Evolutionary conservation across 92 coral and sea anemone genomes (phyloP).

Genomic region (Montipora capitata): DNA sequence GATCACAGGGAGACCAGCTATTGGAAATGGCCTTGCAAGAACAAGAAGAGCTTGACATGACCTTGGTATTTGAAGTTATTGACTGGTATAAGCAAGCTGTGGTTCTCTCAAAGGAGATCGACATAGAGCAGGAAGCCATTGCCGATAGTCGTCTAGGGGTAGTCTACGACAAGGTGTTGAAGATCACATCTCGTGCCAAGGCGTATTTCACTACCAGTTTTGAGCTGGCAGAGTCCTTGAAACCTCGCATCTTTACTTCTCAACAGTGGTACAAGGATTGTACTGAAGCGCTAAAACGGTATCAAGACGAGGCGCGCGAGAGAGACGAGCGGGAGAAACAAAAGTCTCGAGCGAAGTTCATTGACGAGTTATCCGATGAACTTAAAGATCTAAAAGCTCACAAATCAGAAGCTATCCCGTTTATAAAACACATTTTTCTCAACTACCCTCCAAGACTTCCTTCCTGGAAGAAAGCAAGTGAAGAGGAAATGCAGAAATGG

Average conservation of each 20-base stretch:
- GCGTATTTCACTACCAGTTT: conserved; percentile 84
- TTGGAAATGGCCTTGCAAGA: conserved; percentile 69
- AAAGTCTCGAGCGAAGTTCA: conserved; percentile 46
- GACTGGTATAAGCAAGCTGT: conserved; percentile 95
- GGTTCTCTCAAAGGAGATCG: conserved; percentile 87
- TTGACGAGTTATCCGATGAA: conserved; percentile 80
- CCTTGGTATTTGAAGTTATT: conserved; percentile 86
- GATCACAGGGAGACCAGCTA: conserved; percentile 77
- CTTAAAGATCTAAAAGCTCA: conserved; percentile 66
- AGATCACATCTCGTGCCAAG: conserved; percentile 74
- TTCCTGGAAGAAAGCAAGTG: conserved; percentile 73
- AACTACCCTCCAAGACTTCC: conserved; percentile 82
- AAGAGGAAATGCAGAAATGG: conserved; percentile 53
- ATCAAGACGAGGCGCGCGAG: conserved; percentile 77
- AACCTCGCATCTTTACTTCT: conserved; percentile 87
- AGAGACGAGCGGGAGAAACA: conserved; percentile 82
- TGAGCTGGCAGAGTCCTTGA: conserved; percentile 89
- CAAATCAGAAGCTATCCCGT: conserved; percentile 45
- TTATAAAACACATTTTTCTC: conserved; percentile 71
- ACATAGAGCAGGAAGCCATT: conserved; percentile 95
- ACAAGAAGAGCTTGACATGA: conserved; percentile 84
- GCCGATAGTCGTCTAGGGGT: conserved; percentile 89
- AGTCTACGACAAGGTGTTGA: conserved; percentile 91
- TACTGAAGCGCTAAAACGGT: conserved; percentile 66
- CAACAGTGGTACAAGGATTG: conserved; percentile 86